These are phyloP conservation scores for Nothoprocta perdicaria DNA, from an alignment of 2,113 vertebrate species.

Conservation along the genomic window DNA sequence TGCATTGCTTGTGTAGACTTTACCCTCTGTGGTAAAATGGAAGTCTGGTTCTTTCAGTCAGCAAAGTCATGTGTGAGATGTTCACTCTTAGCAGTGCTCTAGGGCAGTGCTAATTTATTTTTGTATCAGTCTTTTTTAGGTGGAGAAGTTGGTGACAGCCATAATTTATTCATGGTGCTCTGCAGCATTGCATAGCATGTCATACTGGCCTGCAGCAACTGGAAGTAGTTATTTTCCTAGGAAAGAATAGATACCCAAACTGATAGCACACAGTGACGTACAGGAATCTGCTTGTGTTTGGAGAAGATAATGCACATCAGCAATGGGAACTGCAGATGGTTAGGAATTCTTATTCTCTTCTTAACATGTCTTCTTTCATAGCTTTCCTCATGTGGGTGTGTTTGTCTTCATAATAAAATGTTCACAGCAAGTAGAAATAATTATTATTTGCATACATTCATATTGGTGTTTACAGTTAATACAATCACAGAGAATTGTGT, in stretches of 20 bases:
- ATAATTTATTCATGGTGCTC: slow-evolving; percentile 62
- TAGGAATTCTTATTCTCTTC: slow-evolving; percentile 31
- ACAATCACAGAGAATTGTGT: not conserved
- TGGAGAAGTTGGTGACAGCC: slow-evolving; percentile 40
- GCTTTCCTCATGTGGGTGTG: not conserved
- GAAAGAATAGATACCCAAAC: slow-evolving; percentile 40
- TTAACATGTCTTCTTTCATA: not conserved
- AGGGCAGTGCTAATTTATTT: slow-evolving; percentile 63
- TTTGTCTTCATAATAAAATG: not conserved
- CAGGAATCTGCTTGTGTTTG: slow-evolving; percentile 36
- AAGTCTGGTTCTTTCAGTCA: slow-evolving; percentile 20
- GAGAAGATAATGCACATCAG: slow-evolving; percentile 10
- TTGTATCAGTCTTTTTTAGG: slow-evolving; percentile 41
- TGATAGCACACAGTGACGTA: not conserved
- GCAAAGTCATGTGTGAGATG: slow-evolving; percentile 9
- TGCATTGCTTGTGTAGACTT: not conserved
- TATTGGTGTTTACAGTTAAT: not conserved
- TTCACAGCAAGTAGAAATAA: not conserved
- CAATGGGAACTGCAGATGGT: not conserved
- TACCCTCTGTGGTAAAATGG: not conserved
- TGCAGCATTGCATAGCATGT: slow-evolving; percentile 42
- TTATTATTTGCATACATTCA: not conserved
- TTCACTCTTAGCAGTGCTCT: slow-evolving; percentile 37
- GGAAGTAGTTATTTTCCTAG: slow-evolving; percentile 52
- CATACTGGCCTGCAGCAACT: slow-evolving; percentile 10